Base-by-base conservation (phyloP, 2,797 vertebrate species). In the Sebastes cheni region DNA sequence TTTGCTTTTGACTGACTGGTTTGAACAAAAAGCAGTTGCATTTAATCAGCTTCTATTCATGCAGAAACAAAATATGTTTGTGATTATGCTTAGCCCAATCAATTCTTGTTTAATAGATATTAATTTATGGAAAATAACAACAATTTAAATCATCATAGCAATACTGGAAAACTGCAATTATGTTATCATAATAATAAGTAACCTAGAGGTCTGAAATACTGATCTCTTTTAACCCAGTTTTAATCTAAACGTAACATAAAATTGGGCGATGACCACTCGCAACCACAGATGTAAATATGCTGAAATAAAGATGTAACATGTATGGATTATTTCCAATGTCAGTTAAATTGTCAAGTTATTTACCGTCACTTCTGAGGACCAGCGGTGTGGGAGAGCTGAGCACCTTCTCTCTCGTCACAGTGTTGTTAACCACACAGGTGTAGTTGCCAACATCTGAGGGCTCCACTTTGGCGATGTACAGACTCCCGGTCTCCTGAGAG, bases 391-490 rank as follows among this genome's bases (percentile, higher is more conserved):
- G 97, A 0, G 97, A 97, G 76, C 98, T 98, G 55, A 97, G 95
- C 10, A 96, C 95, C 14, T 95, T 95, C 91, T 95, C 94, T 10
- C 86, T 95, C 1, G 94, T 97, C 82, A 96, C 89, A 0, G 86
- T 91, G 89, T 97, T 98, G 77, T 97, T 98, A 10, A 97, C 97
- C 65, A 97, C 97, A 0, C 98, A 99, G 0, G 96, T 99, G 92
- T 99, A 99, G 91, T 98, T 99, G 22, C 98, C 98, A 65, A 98
- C 98, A 1, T 99, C 98, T 0, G 97, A 97, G 0, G 96, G 93
- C 72, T 99, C 97, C 25, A 99, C 98, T 85, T 99, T 99, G 46
- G 98, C 96, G 0, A 99, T 96, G 89, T 99, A 99, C 30, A 99
- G 95, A 89, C 98, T 97, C 0, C 98, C 98, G 0, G 98, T 99